These are phyloP conservation scores for Noctua fimbriata DNA, from an alignment of 2,888 invertebrate species.

Conservation along the genomic window DNA sequence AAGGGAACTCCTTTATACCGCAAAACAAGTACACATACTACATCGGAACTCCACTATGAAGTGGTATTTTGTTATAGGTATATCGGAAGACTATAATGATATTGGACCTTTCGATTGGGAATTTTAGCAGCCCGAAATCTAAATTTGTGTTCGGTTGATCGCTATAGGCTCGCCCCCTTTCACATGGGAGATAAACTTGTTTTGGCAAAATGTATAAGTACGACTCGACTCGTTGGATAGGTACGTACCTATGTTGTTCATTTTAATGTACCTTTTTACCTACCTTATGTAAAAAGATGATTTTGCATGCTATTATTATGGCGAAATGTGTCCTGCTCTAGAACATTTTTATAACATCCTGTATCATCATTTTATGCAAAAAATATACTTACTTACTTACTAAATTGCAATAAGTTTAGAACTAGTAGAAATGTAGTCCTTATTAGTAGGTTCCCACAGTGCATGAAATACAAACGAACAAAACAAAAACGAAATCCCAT, in stretches of 20 bases:
- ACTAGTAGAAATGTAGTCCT: not conserved
- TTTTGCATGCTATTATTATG: too few relatives aligned
- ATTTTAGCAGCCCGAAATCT: not conserved
- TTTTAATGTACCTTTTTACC: too few relatives aligned
- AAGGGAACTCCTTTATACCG: not conserved
- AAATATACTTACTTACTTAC: too few relatives aligned
- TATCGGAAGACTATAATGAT: not conserved
- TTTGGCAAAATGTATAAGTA: not conserved
- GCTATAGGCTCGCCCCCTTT: not conserved
- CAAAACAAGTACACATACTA: not conserved
- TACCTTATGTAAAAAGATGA: too few relatives aligned
- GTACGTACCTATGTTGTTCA: too few relatives aligned
- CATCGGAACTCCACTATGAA: not conserved
- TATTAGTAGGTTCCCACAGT: not conserved
- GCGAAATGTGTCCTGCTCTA: too few relatives aligned
- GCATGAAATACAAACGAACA: not conserved
- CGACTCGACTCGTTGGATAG: too few relatives aligned
- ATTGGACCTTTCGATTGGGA: not conserved
- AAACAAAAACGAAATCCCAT: not conserved
- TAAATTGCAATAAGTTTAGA: not conserved
- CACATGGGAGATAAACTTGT: not conserved
- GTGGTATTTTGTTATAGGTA: constrained; percentile 6
- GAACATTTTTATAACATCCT: too few relatives aligned
- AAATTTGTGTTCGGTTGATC: not conserved
- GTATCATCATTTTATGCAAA: too few relatives aligned